phyloP scores from a whole-genome alignment of 1,140 invertebrate species.

The Rhyzopertha dominica region DNA sequence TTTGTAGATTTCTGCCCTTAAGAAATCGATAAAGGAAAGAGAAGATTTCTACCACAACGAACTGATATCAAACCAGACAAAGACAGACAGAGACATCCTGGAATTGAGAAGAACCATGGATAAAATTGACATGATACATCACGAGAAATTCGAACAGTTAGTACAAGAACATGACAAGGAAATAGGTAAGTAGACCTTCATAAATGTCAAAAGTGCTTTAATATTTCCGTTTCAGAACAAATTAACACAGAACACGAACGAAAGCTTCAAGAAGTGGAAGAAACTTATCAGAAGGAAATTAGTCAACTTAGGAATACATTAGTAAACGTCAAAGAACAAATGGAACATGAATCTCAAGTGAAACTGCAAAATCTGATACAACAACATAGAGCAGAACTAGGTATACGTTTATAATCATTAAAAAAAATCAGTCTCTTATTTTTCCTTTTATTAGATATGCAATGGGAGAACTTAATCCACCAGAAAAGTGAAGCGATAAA shows the following conservation, averaged over 20 bases:
- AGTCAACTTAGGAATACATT: conserved; percentile 43
- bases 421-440: background rate
- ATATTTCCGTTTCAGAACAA: conserved; percentile 36
- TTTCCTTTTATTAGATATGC: conserved; percentile 43
- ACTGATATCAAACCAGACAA: conserved; percentile 51
- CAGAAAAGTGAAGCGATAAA: conserved; percentile 52
- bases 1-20: conserved; percentile 52
- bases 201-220: conserved; percentile 9
- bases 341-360: conserved; percentile 46
- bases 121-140: conserved; percentile 52
- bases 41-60: conserved; percentile 53
- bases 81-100: conserved; percentile 51
- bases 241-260: conserved; percentile 43
- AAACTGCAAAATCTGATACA: conserved; percentile 43
- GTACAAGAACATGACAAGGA: conserved; percentile 52
- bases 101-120: conserved; percentile 53
- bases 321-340: conserved; percentile 48
- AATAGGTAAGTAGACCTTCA: conserved; percentile 47
- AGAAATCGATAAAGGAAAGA: conserved; percentile 51
- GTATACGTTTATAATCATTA: conserved; percentile 27
- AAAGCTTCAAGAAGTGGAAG: conserved; percentile 43
- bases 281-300: conserved; percentile 43
- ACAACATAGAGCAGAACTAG: conserved; percentile 46
- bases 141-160: conserved; percentile 55
- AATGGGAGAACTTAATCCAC: conserved; percentile 51